These are phyloP conservation scores for Fistularia tabacaria DNA, from an alignment of 2,797 vertebrate genomes.

Conservation along the genomic window DNA sequence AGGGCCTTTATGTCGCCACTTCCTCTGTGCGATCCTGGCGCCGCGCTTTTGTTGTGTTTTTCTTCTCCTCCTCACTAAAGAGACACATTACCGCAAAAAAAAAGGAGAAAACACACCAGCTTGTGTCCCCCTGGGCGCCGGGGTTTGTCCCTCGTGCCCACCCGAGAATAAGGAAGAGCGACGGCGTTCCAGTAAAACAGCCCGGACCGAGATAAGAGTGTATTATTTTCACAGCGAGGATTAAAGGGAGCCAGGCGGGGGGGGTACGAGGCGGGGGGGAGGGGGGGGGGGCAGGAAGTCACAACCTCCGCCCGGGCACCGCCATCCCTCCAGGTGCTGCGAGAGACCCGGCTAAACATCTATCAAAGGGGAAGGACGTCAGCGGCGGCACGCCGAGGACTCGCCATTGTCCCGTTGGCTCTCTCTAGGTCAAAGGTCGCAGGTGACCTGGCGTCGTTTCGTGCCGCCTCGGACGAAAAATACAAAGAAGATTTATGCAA, in stretches of 20 bases:
- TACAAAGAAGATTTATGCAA: no score
- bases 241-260: slow-evolving; percentile 23
- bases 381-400: no score
- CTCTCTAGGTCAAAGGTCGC: no score
- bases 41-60: slow-evolving; percentile 69
- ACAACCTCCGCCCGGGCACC: slow-evolving; percentile 38
- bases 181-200: slow-evolving; percentile 47
- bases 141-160: no score
- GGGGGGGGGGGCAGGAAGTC: no score
- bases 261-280: no score
- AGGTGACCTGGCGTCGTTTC: no score
- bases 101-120: slow-evolving; percentile 26
- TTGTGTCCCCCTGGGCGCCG: slow-evolving; percentile 18
- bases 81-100: slow-evolving; percentile 60
- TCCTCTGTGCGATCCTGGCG: slow-evolving; percentile 73
- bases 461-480: no score
- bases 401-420: no score
- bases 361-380: slow-evolving; percentile 44
- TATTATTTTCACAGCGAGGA: slow-evolving; percentile 47
- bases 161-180: slow-evolving; percentile 45
- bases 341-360: slow-evolving; percentile 49
- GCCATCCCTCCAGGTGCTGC: slow-evolving; percentile 65
- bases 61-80: slow-evolving; percentile 52
- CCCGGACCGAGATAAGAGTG: slow-evolving; percentile 31
- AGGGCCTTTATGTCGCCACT: slow-evolving; percentile 74